Evolutionary conservation across 2,113 vertebrate genomes (phyloP).

Genomic region (Eleginops maclovinus): DNA sequence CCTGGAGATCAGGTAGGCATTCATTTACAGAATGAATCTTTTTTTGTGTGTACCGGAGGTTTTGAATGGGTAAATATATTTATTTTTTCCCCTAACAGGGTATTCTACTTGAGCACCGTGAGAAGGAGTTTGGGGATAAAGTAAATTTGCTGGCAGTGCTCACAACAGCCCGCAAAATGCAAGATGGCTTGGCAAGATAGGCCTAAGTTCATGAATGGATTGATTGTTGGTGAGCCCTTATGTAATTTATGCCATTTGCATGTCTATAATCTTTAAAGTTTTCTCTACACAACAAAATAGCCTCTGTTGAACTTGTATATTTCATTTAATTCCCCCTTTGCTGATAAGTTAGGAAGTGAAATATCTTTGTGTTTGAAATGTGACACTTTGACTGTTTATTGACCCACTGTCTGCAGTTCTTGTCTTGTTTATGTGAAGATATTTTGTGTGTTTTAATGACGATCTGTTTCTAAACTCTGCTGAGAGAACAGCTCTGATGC

Average conservation of each 20-base stretch:
- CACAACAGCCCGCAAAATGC: constrained; percentile 59
- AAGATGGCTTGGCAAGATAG: constrained; percentile 34
- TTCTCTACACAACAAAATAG: background rate
- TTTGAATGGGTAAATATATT: background rate
- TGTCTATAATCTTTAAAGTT: background rate
- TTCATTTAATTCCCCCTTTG: background rate
- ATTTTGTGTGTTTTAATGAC: constrained; percentile 65
- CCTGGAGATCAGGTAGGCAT: constrained; percentile 64
- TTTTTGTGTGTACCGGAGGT: background rate
- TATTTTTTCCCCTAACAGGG: constrained; percentile 80
- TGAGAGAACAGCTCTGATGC: constrained; percentile 66
- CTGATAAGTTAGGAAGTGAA: background rate
- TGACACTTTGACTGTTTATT: constrained; percentile 29
- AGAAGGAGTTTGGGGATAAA: constrained; percentile 95
- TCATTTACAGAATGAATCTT: background rate
- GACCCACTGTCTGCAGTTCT: constrained; percentile 10
- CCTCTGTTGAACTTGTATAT: background rate
- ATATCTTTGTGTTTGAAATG: background rate
- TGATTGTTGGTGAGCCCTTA: constrained; percentile 4
- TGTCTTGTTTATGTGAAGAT: constrained; percentile 2
- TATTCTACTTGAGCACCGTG: constrained; percentile 91
- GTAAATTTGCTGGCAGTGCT: constrained; percentile 82
- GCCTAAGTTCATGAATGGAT: constrained; percentile 18
- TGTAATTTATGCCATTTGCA: constrained; percentile 9
- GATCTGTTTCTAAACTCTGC: constrained; percentile 69